Evolutionary conservation across 2,888 invertebrate genomes (phyloP), one percentile per base, ranked within the genome.

Genomic region (Cryptus viduatorius): DNA sequence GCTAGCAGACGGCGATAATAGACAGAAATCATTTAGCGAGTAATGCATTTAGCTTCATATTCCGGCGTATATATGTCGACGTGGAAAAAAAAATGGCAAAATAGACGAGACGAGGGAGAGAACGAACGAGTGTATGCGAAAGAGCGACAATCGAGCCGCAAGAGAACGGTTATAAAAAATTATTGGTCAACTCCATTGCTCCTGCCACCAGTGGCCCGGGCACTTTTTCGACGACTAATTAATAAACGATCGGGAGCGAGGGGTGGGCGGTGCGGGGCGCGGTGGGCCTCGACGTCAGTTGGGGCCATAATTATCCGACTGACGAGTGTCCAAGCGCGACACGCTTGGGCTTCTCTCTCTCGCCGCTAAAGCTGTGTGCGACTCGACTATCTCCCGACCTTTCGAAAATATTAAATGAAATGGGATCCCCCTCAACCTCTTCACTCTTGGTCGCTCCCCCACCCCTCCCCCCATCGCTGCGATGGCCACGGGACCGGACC

Each of bases 211-310:
- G 50, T 59, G 31, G 68, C 19, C 68, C 14, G 73, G 64, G 19
- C 64, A 65, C 80, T 79, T 83, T 79, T 83, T 79, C 81, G 44
- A 53, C 71, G 78, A 85, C 80, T 86, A 86, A 87, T 85, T 88
- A 88, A 87, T 87, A 83, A 87, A 84, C 83, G 85, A 85, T 82
- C 69, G 78, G 29, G 53, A 42, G 37, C 48, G 37, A 46, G 71
- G 69, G 7, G 7, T 8, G 4, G 37, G 37, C 37, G 8, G 7
- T 37, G 37, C 1, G 37, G 7, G 37, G 37, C 7, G 37, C 37
- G 37, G 37, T 37, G 37, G 8, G 69, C 29, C 76, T 65, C 59
- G 59, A 79, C 71, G 86, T 81, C 86, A 86, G 86, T 85, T 71
- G 69, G 19, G 76, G 65, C 79, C 65, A 83, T 83, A 83, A 82